Conservation (phyloP, 2,797 vertebrate genomes). For the Cichlasoma orientale region DNA sequence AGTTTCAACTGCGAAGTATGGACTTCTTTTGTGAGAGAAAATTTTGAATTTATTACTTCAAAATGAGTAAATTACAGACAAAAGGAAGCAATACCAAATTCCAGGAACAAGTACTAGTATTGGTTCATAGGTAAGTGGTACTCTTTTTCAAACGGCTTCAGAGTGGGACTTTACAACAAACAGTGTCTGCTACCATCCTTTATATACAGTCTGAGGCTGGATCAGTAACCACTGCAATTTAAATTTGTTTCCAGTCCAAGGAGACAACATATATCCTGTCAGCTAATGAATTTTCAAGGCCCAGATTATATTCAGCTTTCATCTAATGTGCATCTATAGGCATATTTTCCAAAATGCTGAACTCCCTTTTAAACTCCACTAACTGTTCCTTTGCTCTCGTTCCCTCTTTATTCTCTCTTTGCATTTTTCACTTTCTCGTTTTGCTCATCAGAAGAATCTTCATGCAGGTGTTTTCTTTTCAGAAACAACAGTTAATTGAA, state of each 20-base stretch:
- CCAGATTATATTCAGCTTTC: not conserved
- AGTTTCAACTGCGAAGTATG: too few relatives aligned
- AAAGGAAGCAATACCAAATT: not conserved
- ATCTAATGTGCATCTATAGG: not conserved
- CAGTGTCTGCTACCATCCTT: not conserved
- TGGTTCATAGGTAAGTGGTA: not conserved
- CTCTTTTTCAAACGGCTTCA: not conserved
- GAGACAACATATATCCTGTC: not conserved
- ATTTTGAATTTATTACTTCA: not conserved
- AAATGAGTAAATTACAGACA: not conserved
- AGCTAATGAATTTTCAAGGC: not conserved
- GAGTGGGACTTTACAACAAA: too few relatives aligned
- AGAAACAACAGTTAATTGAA: constrained; percentile 5
- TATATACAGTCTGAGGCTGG: not conserved
- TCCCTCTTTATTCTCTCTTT: not conserved
- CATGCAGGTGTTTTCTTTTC: constrained; percentile 17
- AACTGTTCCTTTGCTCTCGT: not conserved
- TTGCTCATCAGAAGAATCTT: not conserved
- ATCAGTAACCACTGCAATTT: not conserved
- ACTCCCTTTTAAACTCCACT: not conserved
- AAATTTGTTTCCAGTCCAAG: not conserved
- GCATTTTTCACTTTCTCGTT: not conserved
- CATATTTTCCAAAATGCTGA: not conserved
- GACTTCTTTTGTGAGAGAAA: not conserved
- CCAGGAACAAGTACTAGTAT: not conserved